Base-by-base conservation (phyloP, 2,888 invertebrate species). In the Neocrepidodera transversa region DNA sequence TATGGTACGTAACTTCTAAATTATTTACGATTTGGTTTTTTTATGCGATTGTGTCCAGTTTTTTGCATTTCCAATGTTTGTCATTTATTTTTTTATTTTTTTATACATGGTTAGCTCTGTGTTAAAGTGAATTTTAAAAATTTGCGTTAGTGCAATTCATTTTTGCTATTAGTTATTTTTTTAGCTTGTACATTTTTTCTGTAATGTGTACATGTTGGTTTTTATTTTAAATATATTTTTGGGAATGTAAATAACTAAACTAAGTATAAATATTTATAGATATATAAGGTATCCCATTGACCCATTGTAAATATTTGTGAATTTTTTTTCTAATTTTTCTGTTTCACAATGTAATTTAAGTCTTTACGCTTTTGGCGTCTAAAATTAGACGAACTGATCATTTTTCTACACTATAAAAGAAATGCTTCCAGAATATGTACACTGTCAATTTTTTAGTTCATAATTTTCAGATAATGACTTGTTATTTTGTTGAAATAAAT, bases 401-500 rank as follows among this genome's bases (percentile, higher is more conserved):
- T 75, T 75, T 76, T 76, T 77, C 75, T 77, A 77, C 76, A 75
- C 74, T 74, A 71, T 70, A 71, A 71, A 72, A 72, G 69, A 73
- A 73, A 77, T 77, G 77, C 78, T 78, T 78, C 77, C 77, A 77
- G 72, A 75, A 71, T 72, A 72, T 76, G 75, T 76, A 77, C 76
- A 77, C 76, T 76, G 76, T 78, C 76, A 75, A 76, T 76, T 75
- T 75, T 77, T 78, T 78, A 78, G 78, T 78, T 78, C 74, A 71
- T 78, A 78, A 76, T 69, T 76, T 76, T 76, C 74, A 74, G 69
- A 76, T 75, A 72, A 75, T 73, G 71, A 76, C 75, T 77, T 78
- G 78, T 78, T 78, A 78, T 78, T 78, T 78, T 78, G 78, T 78
- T 78, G 78, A 78, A 77, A 78, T 78, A 78, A 78, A 78, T 77